Evolutionary conservation across 2,888 invertebrate species (phyloP), one percentile per base, ranked within the genome.

Genomic region (Heliconius ethilla): DNA sequence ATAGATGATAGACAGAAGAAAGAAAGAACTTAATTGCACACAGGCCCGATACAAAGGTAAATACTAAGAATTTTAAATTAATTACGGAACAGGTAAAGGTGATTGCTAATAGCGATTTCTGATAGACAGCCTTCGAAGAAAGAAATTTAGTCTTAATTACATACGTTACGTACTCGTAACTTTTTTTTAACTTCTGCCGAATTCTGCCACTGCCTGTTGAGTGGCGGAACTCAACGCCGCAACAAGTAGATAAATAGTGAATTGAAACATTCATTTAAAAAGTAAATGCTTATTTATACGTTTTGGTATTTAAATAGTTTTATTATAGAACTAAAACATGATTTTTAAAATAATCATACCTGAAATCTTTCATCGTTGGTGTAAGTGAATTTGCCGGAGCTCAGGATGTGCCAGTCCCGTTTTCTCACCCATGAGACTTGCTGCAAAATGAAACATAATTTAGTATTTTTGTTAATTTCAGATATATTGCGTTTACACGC

Each of bases 371-470:
- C 98, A 91, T 98, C 98, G 92, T 98, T 98, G 83, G 98, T 98
- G 93, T 98, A 98, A 70, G 98, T 97, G 91, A 97, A 97, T 92
- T 97, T 97, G 65, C 98, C 98, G 75, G 98, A 98, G 86, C 98
- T 98, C 88, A 98, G 95, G 87, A 98, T 98, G 94, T 98, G 98
- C 97, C 98, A 98, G 94, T 98, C 98, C 85, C 98, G 95, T 84
- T 98, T 96, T 82, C 98, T 96, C 84, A 98, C 97, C 98, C 98
- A 98, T 75, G 98, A 98, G 86, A 98, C 98, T 97, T 98, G 97
- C 94, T 94, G 92, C 13, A 95, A 96, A 79, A 81, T 62, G 75
- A 59, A 69, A 67, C 33, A 2, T 33, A n/a, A 40, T 4, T 66
- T 29, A 33, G 7, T 62, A 25, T 25, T 62, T 62, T 4, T 62